These are phyloP conservation scores for Liparis tanakae DNA, from an alignment of 2,797 vertebrate species.

Conservation along the genomic window DNA sequence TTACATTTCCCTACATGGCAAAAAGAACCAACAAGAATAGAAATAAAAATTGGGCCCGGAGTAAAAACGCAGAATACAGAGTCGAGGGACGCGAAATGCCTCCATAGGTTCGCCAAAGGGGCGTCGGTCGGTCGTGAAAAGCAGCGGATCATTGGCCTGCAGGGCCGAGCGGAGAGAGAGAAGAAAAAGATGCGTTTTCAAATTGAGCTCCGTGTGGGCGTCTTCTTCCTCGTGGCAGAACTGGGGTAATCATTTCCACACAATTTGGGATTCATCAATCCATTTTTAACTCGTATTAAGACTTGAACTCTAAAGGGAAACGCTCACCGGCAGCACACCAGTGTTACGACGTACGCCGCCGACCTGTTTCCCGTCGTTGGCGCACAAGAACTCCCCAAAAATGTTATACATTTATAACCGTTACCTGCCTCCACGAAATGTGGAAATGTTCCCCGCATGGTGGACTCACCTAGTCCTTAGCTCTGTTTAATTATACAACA, in stretches of 20 bases:
- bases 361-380: neutral
- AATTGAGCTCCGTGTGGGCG: slow-evolving; percentile 30
- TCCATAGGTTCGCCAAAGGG: too few species aligned
- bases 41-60: too few species aligned
- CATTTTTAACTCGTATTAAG: slow-evolving; percentile 24
- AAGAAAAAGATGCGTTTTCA: slow-evolving; percentile 9
- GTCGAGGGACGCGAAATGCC: too few species aligned
- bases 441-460: neutral
- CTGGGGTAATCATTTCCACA: slow-evolving; percentile 22
- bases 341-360: neutral
- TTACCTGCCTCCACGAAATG: slow-evolving; percentile 8
- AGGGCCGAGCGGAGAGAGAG: neutral
- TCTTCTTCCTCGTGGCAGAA: slow-evolving; percentile 13
- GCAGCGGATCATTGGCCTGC: neutral
- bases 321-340: neutral
- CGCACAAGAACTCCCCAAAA: neutral
- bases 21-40: too few species aligned
- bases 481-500: neutral
- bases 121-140: too few species aligned
- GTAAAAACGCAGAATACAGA: too few species aligned
- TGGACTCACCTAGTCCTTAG: neutral
- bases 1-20: too few species aligned
- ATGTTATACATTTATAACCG: neutral
- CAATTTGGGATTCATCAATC: slow-evolving; percentile 19
- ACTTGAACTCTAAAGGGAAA: slow-evolving; percentile 12